Conservation (phyloP, 2,113 vertebrate species). For the Phalacrocorax carbo region DNA sequence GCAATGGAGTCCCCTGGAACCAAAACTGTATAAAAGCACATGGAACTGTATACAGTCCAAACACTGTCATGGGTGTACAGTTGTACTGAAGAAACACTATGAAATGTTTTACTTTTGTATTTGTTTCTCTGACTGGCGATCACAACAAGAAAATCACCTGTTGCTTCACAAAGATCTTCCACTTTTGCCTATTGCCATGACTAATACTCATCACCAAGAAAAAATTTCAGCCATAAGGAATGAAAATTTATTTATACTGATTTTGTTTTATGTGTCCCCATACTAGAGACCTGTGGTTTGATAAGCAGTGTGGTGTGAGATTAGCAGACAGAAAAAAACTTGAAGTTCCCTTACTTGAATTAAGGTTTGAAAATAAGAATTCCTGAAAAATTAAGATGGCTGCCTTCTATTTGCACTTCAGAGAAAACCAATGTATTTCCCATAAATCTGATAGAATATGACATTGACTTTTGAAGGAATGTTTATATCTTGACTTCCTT, state of each 20-base stretch:
- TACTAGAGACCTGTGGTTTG: neutral
- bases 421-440: constrained; percentile 61
- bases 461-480: constrained; percentile 36
- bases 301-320: neutral
- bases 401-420: constrained; percentile 50
- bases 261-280: no score
- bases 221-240: neutral
- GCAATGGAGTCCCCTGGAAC: neutral
- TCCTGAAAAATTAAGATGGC: constrained; percentile 46
- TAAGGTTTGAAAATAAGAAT: constrained; percentile 51
- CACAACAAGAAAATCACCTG: neutral
- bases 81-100: neutral
- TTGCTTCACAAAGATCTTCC: neutral
- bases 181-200: neutral
- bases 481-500: constrained; percentile 55
- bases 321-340: neutral
- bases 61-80: neutral
- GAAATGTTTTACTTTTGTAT: neutral
- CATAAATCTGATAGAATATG: constrained; percentile 65
- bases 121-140: neutral
- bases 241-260: no score
- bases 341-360: constrained; percentile 1
- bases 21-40: neutral
- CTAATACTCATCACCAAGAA: neutral
- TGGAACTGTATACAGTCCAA: neutral